Percentiles rank a stretch among this genome's conserved stretches.
Evolutionary conservation across 2,113 vertebrate species (phyloP).

Genomic region (Eonycteris spelaea): DNA sequence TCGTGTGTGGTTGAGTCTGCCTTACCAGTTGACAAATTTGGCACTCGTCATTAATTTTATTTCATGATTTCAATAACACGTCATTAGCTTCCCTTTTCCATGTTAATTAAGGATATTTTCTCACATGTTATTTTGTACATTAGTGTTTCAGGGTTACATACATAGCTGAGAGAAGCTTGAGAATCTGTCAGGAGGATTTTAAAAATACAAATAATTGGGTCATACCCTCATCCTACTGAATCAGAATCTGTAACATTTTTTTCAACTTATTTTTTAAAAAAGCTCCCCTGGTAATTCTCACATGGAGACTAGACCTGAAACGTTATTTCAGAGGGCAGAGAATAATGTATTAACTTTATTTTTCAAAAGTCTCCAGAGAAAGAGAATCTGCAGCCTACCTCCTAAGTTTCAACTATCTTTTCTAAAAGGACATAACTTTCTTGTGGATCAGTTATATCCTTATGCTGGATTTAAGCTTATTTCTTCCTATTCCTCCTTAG

Average conservation of each 20-base stretch:
- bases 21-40: neutral
- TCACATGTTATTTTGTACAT: neutral
- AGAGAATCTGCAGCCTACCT: neutral
- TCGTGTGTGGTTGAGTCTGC: neutral
- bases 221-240: neutral
- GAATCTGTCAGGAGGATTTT: neutral
- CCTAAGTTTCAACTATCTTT: neutral
- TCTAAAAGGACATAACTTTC: neutral
- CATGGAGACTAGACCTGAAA: neutral
- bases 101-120: neutral
- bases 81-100: neutral
- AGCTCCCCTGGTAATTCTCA: neutral
- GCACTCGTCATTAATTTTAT: neutral
- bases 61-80: neutral
- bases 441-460: neutral
- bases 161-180: neutral
- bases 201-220: neutral
- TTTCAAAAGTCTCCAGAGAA: neutral
- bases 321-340: neutral
- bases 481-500: neutral
- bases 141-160: neutral
- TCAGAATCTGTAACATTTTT: neutral
- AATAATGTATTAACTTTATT: neutral
- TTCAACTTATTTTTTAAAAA: neutral
- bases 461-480: neutral